These are phyloP conservation scores for Carapus acus DNA, from an alignment of 2,797 vertebrate species.

Conservation along the genomic window DNA sequence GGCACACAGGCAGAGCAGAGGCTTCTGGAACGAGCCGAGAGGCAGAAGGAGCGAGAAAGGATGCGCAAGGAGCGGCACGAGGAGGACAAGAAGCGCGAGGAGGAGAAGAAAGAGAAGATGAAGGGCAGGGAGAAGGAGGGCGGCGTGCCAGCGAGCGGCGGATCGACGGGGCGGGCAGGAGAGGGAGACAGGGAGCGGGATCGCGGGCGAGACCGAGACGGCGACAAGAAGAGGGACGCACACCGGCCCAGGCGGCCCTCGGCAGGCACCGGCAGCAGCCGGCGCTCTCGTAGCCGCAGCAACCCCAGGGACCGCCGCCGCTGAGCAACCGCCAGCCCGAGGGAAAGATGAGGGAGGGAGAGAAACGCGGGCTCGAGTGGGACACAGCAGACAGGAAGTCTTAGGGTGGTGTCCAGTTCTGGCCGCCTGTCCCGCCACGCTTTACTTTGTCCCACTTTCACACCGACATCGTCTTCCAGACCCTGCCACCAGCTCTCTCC, in stretches of 20 bases:
- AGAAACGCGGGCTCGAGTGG: slow-evolving; percentile 10
- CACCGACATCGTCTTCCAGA: slow-evolving; percentile 54
- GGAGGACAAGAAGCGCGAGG: slow-evolving; percentile 74
- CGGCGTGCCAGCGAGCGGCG: slow-evolving; percentile 39
- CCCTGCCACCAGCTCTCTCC: slow-evolving; percentile 30
- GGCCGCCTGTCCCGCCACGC: slow-evolving; percentile 27
- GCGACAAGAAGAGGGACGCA: slow-evolving; percentile 65
- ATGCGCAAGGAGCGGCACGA: slow-evolving; percentile 75
- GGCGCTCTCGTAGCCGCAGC: slow-evolving; percentile 81
- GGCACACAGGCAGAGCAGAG: slow-evolving; percentile 75
- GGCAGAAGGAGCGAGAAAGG: slow-evolving; percentile 82
- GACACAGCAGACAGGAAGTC: slow-evolving; percentile 29
- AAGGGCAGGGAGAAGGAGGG: slow-evolving; percentile 73
- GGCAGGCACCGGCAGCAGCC: slow-evolving; percentile 49
- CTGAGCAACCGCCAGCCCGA: slow-evolving; percentile 38
- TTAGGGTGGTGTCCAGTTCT: slow-evolving; percentile 31
- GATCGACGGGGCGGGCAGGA: slow-evolving; percentile 10
- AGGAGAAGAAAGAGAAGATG: slow-evolving; percentile 69
- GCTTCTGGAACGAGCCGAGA: slow-evolving; percentile 73
- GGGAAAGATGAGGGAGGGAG: slow-evolving; percentile 16
- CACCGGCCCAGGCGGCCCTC: slow-evolving; percentile 67
- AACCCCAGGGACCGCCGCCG: slow-evolving; percentile 82
- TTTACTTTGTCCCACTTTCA: slow-evolving; percentile 42
- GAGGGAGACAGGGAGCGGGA: slow-evolving; percentile 63
- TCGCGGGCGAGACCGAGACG: slow-evolving; percentile 62